Evolutionary conservation across 2,888 invertebrate genomes (phyloP), one percentile per base, ranked within the genome.

Genomic region (Nymphalis urticae): DNA sequence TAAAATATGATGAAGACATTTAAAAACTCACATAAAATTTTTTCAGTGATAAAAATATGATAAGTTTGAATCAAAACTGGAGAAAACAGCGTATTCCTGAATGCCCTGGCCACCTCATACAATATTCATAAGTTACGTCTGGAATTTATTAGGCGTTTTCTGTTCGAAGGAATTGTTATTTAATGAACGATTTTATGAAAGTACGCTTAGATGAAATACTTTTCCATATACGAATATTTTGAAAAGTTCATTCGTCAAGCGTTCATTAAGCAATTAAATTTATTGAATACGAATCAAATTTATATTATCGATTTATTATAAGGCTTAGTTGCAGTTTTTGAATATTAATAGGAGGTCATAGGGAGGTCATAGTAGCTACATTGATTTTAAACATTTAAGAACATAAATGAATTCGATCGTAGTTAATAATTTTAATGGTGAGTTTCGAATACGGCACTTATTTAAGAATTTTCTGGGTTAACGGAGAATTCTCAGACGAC

Each of bases 61-160:
- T 42, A 42, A 42, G 42, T 13, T 42, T 42, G 42, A 42, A 42
- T 42, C 42, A 42, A 42, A 58, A 58, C 36, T 58, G 36, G 1
- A 17, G 32, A 47, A 64, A 42, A 64, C n/a, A 19, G 36, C n/a
- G 24, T 56, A 36, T 64, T 54, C 54, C 64, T 56, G 64, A 64
- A 64, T 13, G n/a, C 24, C 36, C 24, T 47, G 42, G 47, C 50
- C 64, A 53, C 24, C 47, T 64, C 42, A 56, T 56, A n/a, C 56
- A 64, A 64, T 64, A 64, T 64, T 64, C 56, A 64, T 64, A 48
- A 48, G 48, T 17, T 27, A 19, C 24, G 56, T n/a, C 48, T 64
- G 64, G 64, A 64, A 64, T 64, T 56, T 54, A 64, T 64, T 56
- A 64, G 53, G 64, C 24, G 24, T 47, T 64, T 10, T 47, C 54